phyloP scores from a whole-genome alignment of 2,888 invertebrate genomes.

The Lypha dubia region DNA sequence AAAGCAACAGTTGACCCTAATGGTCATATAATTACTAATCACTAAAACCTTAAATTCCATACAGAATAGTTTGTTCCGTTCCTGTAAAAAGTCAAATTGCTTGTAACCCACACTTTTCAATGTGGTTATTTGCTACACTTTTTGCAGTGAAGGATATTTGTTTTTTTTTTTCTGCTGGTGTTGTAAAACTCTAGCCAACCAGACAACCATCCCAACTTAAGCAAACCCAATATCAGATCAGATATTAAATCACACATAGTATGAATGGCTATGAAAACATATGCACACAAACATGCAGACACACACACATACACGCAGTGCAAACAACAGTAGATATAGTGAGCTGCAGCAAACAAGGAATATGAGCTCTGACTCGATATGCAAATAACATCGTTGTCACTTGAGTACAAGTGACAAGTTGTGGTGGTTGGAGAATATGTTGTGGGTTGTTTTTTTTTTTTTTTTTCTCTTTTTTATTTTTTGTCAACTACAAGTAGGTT shows the following conservation, averaged over 20 bases:
- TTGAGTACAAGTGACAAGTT: constrained; percentile 68
- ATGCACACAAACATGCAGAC: background rate
- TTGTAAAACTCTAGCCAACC: constrained; percentile 53
- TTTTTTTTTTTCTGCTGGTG: constrained; percentile 14
- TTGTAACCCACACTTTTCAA: constrained; percentile 66
- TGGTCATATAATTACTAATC: constrained; percentile 29
- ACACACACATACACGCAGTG: background rate
- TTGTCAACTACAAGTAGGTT: constrained; percentile 58
- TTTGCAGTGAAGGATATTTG: constrained; percentile 35
- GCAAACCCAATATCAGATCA: constrained; percentile 71
- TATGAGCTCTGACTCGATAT: constrained; percentile 69
- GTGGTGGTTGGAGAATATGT: constrained; percentile 61
- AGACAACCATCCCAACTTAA: constrained; percentile 49
- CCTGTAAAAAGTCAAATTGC: constrained; percentile 40
- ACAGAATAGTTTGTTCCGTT: constrained; percentile 28
- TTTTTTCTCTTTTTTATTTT: constrained; percentile 11
- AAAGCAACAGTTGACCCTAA: background rate
- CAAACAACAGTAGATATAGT: constrained; percentile 39
- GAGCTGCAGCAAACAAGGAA: constrained; percentile 58
- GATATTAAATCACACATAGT: constrained; percentile 71
- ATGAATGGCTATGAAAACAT: constrained; percentile 27
- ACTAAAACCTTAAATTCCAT: background rate
- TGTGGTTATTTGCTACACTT: constrained; percentile 43
- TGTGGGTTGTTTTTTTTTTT: constrained; percentile 56
- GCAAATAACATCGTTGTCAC: constrained; percentile 72